Evolutionary conservation across 2,888 invertebrate species (phyloP), one percentile per base, ranked within the genome.

Genomic region (Eueremaeus valkanovi): DNA sequence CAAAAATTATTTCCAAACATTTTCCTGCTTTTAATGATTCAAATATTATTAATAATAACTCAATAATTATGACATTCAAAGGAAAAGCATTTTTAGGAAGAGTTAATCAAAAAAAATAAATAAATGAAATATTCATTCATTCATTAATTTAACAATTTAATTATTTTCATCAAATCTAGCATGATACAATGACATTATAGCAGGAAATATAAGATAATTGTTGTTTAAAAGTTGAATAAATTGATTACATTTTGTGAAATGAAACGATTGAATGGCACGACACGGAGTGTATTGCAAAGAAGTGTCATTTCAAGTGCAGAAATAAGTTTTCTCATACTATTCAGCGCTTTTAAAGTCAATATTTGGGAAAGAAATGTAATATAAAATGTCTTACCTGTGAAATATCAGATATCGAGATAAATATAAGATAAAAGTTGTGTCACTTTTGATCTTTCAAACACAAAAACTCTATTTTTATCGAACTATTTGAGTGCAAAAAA

Each of bases 401-500:
- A 16, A 29, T 24, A 8, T 3, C 3, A 21, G 40, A 66, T 5
- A 40, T 29, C 18, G 11, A 21, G 21, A 33, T 36, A n/a, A 36
- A 40, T 21, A 66, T 33, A 66, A 66, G 36, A 36, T 36, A 66
- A 36, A 63, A 63, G 63, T 63, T 63, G 63, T 63, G 63, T 36
- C 66, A 66, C 66, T 40, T 66, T 40, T 66, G 36, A 58, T 58
- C 31, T 45, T 45, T 13, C 18, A 16, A 16, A 55, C 55, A 58
- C 58, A 29, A 58, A 29, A 31, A 29, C 31, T 66, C 24, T 11
- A 33, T 21, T 66, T n/a, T 24, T 66, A 66, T 66, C 40, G 40
- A 66, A 66, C 66, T 55, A n/a, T 66, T 33, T 40, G 40, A 40
- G 36, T 16, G 36, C 33, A 36, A n/a, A n/a, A n/a, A n/a, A 63